Evolutionary conservation across 2,888 invertebrate species (phyloP), one percentile per base, ranked within the genome.

Genomic region (Mallateleia sp.): DNA sequence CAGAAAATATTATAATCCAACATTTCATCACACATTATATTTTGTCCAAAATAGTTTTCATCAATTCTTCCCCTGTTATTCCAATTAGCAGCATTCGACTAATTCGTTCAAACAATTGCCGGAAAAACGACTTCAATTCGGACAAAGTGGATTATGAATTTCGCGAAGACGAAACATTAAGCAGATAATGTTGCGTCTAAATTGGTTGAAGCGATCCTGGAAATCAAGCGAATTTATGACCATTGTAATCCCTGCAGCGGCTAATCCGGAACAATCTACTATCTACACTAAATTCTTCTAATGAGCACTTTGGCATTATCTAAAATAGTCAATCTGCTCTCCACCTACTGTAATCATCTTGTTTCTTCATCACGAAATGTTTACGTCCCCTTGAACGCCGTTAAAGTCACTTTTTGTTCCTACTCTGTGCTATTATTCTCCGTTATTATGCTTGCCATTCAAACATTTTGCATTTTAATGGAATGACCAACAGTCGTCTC

Each of bases 301-400:
- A 75, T 64, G 54, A 77, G 77, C 54, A n/a, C 45, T 45, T 32
- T 18, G 28, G 45, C 18, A 66, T 66, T 77, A 78, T 77, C 77
- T 56, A 32, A 60, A 60, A 77, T 45, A 66, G 77, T 77, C 77
- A 77, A 66, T 77, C 77, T 78, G 38, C 38, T 78, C 47, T 67
- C 56, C 56, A 32, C 56, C 54, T 77, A 66, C 77, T 66, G 34
- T 28, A 66, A 66, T 77, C 56, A 77, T 66, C 66, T 66, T 24
- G 32, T 66, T 78, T 67, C 28, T 47, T 24, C 56, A 28, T 77
- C 77, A 34, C 66, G 56, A 66, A 77, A 66, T 64, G 62, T 75
- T 32, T 62, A 28, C 28, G 28, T 28, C 28, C 8, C 4, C 28
- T 28, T 6, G 8, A 6, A 8, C 28, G 28, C 28, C 8, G 28